phyloP scores from a whole-genome alignment of 2,888 invertebrate genomes.

The Morpho achilles region DNA sequence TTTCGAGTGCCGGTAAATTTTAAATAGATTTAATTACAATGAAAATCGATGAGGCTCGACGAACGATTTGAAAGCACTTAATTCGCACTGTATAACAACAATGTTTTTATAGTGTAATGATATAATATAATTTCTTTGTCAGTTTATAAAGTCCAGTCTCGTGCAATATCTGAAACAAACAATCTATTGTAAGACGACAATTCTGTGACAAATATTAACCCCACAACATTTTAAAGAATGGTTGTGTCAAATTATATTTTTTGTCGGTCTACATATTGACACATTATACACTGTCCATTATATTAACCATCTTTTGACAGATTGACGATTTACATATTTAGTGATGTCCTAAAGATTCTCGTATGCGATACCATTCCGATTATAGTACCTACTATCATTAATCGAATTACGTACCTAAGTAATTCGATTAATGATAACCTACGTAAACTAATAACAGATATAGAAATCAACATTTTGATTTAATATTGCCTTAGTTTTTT shows the following conservation, averaged over 20 bases:
- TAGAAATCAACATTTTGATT: too few relatives aligned
- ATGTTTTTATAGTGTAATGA: slow-evolving; percentile 13
- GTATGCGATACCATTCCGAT: too few relatives aligned
- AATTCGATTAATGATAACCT: too few relatives aligned
- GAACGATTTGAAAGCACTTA: slow-evolving; percentile 33
- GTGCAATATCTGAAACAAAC: slow-evolving; percentile 27
- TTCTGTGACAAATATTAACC: background rate
- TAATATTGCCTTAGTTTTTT: too few relatives aligned
- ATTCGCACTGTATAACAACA: slow-evolving; percentile 30
- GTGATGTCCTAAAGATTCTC: too few relatives aligned
- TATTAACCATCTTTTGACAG: too few relatives aligned
- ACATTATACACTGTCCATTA: too few relatives aligned
- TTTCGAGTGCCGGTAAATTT: too few relatives aligned
- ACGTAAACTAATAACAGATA: too few relatives aligned
- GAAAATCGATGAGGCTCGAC: slow-evolving; percentile 40
- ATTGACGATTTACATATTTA: too few relatives aligned
- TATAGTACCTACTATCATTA: too few relatives aligned
- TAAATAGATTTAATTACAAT: slow-evolving; percentile 25
- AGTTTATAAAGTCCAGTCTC: slow-evolving; percentile 1
- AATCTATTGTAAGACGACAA: slow-evolving; percentile 7
- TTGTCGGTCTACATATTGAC: background rate
- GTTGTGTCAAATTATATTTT: background rate
- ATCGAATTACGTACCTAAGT: too few relatives aligned
- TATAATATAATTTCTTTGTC: background rate
- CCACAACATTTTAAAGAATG: slow-evolving; percentile 3